Percentiles rank a stretch among this genome's conserved stretches.
These are phyloP conservation scores for Drosophila bocki DNA, from an alignment of 1,140 invertebrate species.

Conservation along the genomic window DNA sequence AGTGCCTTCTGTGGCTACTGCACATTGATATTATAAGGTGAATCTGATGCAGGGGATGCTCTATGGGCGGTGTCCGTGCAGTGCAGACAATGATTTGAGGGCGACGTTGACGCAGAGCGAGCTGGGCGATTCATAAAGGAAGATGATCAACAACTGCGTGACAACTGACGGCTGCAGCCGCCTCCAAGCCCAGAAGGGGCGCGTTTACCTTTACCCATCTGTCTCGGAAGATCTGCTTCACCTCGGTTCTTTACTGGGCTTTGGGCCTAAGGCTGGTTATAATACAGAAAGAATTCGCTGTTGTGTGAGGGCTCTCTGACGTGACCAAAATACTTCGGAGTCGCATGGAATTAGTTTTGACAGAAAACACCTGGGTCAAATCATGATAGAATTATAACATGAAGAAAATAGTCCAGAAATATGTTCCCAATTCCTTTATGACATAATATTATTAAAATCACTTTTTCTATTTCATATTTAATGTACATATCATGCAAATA, in stretches of 20 bases:
- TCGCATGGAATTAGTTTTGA: background rate
- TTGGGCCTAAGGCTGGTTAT: background rate
- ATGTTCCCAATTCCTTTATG: background rate
- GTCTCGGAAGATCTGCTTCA: background rate
- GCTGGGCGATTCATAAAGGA: background rate
- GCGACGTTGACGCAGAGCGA: background rate
- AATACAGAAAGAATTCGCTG: background rate
- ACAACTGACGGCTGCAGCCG: background rate
- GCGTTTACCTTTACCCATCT: background rate
- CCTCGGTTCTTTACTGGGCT: background rate
- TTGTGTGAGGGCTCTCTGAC: background rate
- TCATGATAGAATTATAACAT: background rate
- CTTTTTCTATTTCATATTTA: too few species aligned
- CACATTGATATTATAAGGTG: background rate
- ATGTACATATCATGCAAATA: too few species aligned
- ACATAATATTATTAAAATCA: background rate
- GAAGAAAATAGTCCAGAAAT: background rate
- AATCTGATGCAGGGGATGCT: background rate
- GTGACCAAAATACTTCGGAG: background rate
- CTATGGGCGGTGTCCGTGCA: background rate
- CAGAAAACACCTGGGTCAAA: background rate
- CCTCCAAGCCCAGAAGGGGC: background rate
- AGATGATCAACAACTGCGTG: too few species aligned
- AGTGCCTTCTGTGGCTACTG: constrained; percentile 1
- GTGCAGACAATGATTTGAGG: background rate